phyloP scores from a whole-genome alignment of 2,888 invertebrate genomes.

The Synergus japonicus region DNA sequence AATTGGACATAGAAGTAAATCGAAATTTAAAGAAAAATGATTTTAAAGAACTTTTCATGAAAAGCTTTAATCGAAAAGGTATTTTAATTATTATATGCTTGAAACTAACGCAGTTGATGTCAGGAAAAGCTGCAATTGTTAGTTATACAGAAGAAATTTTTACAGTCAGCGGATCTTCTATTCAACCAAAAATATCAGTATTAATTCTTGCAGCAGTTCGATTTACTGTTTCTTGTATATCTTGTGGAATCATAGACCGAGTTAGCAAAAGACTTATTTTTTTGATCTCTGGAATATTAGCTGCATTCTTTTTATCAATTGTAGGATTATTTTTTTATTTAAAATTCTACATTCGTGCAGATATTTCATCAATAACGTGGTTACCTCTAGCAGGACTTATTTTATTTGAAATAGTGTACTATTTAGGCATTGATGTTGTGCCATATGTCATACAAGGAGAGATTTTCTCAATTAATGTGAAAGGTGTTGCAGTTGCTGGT shows the following conservation, averaged over 20 bases:
- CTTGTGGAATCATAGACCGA: constrained; percentile 81
- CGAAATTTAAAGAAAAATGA: background rate
- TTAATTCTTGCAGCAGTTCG: constrained; percentile 79
- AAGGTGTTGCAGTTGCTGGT: constrained; percentile 83
- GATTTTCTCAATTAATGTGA: constrained; percentile 82
- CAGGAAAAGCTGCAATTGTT: constrained; percentile 81
- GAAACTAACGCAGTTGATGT: constrained; percentile 82
- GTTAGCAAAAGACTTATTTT: constrained; percentile 82
- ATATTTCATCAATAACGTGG: constrained; percentile 78
- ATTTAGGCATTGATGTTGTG: constrained; percentile 82
- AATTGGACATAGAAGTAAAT: constrained; percentile 78
- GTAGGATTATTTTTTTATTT: constrained; percentile 80
- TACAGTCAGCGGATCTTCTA: constrained; percentile 78
- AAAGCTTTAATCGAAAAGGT: constrained; percentile 80
- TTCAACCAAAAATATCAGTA: constrained; percentile 79
- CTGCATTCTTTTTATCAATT: constrained; percentile 79
- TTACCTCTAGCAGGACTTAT: constrained; percentile 81
- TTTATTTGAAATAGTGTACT: constrained; percentile 82
- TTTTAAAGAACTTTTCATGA: constrained; percentile 75
- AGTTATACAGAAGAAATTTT: constrained; percentile 83
- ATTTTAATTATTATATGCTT: constrained; percentile 81
- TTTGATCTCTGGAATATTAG: constrained; percentile 80
- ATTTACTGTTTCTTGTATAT: constrained; percentile 80
- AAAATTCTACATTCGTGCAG: constrained; percentile 78
- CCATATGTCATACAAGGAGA: constrained; percentile 83